phyloP scores from a whole-genome alignment of 1,140 invertebrate genomes.

The Andricus grossulariae region DNA sequence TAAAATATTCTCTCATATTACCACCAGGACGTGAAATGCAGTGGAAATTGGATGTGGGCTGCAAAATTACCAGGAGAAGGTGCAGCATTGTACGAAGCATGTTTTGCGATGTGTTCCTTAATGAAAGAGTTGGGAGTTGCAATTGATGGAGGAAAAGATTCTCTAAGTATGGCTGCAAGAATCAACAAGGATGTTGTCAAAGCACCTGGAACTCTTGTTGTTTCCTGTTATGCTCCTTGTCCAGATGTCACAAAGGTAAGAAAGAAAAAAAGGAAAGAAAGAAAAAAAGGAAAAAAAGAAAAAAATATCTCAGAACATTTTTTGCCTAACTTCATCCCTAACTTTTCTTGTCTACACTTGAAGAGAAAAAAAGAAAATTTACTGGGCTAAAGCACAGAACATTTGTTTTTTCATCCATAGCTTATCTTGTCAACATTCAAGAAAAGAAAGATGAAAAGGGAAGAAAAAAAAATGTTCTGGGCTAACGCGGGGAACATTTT shows the following conservation, averaged over 20 bases:
- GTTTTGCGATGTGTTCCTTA: slow-evolving; percentile 89
- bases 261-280: too few relatives aligned
- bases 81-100: slow-evolving; percentile 89
- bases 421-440: too few relatives aligned
- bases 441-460: too few relatives aligned
- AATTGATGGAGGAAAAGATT: slow-evolving; percentile 98
- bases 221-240: slow-evolving; percentile 96
- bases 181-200: slow-evolving; percentile 86
- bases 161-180: slow-evolving; percentile 96
- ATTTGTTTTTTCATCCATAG: too few relatives aligned
- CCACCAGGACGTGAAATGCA: slow-evolving; percentile 92
- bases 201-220: slow-evolving; percentile 94
- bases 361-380: too few relatives aligned
- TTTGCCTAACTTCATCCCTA: too few relatives aligned
- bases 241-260: slow-evolving; percentile 85
- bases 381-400: too few relatives aligned
- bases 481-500: too few relatives aligned
- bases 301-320: too few relatives aligned
- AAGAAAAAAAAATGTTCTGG: too few relatives aligned
- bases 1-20: not conserved
- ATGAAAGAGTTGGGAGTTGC: slow-evolving; percentile 94
- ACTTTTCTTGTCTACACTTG: too few relatives aligned
- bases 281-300: too few relatives aligned
- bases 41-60: slow-evolving; percentile 99
- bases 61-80: slow-evolving; percentile 96